Conservation (phyloP, 1,140 invertebrate genomes). For the Philotrypesis tridentata region DNA sequence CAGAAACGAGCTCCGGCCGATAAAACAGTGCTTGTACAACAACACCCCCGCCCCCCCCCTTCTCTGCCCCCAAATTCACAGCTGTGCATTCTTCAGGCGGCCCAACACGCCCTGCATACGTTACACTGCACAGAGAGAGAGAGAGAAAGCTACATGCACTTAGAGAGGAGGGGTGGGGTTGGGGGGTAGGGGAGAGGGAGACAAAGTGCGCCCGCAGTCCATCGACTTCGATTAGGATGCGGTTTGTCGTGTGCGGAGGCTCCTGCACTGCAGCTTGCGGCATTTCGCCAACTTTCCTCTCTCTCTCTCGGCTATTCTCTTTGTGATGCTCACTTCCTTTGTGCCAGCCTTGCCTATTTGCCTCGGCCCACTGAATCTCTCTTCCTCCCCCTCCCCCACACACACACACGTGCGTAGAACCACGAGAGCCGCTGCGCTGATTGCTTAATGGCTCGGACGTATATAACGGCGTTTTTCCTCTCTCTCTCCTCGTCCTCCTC, state of each 20-base stretch:
- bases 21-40: no score
- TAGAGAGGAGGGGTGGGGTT: no score
- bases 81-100: no score
- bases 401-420: no score
- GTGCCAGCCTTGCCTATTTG: not conserved
- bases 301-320: not conserved
- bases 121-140: no score
- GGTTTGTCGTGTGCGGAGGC: slow-evolving; percentile 19
- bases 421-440: not conserved
- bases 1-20: no score
- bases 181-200: no score
- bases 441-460: not conserved
- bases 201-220: slow-evolving; percentile 16
- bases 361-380: not conserved
- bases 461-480: not conserved
- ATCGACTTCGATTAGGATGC: slow-evolving; percentile 38
- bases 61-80: no score
- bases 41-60: no score
- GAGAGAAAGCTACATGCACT: not conserved
- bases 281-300: not conserved
- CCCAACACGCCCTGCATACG: no score
- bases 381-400: no score
- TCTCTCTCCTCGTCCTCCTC: no score
- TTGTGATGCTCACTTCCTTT: not conserved
- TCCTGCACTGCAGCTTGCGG: not conserved